phyloP scores from a whole-genome alignment of 1,140 invertebrate genomes.

The Nymphalis io region DNA sequence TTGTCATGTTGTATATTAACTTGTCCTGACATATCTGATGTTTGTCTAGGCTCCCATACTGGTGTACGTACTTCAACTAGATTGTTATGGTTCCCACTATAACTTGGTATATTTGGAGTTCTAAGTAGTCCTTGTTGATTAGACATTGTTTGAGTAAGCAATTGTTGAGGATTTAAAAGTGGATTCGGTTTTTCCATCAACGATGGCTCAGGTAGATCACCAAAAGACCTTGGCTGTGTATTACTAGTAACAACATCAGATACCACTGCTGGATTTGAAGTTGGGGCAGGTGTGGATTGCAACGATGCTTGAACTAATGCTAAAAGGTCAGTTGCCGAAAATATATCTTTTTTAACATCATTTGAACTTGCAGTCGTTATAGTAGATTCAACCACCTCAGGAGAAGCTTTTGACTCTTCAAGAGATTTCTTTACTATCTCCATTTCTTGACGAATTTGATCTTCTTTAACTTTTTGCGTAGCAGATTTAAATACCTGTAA shows the following conservation, averaged over 20 bases:
- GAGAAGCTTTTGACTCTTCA: conserved; percentile 48
- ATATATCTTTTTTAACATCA: conserved; percentile 45
- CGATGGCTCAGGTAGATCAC: conserved; percentile 52
- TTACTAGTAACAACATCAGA: conserved; percentile 50
- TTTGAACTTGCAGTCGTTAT: conserved; percentile 18
- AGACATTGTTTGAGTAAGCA: conserved; percentile 9
- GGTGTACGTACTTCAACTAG: conserved; percentile 15
- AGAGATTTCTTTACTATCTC: conserved; percentile 74
- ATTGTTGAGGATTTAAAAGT: conserved; percentile 5
- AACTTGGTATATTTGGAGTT: conserved; percentile 7
- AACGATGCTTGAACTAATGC: conserved; percentile 66
- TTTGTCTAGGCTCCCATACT: conserved; percentile 25
- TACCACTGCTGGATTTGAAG: not conserved
- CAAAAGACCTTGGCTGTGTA: conserved; percentile 61
- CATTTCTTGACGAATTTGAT: conserved; percentile 74
- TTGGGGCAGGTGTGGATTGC: conserved; percentile 42
- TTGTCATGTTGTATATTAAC: conserved; percentile 1
- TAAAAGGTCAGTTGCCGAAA: conserved; percentile 64
- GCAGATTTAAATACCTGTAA: conserved; percentile 68
- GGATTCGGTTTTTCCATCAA: conserved; percentile 7
- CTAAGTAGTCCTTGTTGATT: not conserved
- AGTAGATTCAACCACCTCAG: not conserved
- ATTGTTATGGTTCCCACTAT: conserved; percentile 21
- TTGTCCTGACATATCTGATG: conserved; percentile 15
- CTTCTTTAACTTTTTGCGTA: conserved; percentile 70